Base-by-base conservation (phyloP, 37 sponge, comb jelly and placozoan genomes). In the Amphimedon queenslandica region DNA sequence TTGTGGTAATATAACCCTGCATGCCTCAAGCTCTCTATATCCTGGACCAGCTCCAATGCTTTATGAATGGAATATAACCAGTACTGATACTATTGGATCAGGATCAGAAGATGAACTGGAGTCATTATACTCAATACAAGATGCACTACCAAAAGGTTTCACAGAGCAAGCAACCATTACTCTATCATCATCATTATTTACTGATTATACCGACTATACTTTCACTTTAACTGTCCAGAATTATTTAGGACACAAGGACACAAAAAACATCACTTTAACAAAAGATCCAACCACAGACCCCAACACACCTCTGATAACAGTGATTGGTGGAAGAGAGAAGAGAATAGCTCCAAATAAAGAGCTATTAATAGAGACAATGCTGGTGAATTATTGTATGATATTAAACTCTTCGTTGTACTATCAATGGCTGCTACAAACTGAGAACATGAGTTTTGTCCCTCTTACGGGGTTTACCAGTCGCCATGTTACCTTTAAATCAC, bases 41-140 rank as follows among this genome's bases (percentile, higher is more conserved):
- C 69, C 71, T 60, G 87, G 87, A 6, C 53, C 60, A n/a, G 61
- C 32, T 35, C 63, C 76, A 1, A 57, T 87, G 2, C 41, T 64
- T 3, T 87, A 77, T 41, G 3, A 42, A 30, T 87, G 87, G 87
- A 72, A 6, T 0, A 69, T 87, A n/a, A 55, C 58, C n/a, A 37
- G 2, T 4, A 13, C 40, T 11, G 37, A 64, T 16, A 57, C 77
- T 16, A 70, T 56, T 33, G 63, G 57, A 31, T 75, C 64, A 42
- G 37, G 37, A 29, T 40, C 36, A 13, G n/a, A 51, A 27, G 32
- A n/a, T 47, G 73, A 53, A n/a, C n/a, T 33, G 0, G 0, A 10
- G 32, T 6, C 42, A 63, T 29, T n/a, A n/a, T n/a, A n/a, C n/a
- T n/a, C n/a, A n/a, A n/a, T n/a, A n/a, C n/a, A n/a, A n/a, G n/a